A percentile compares a stretch with the other conserved stretches of the same genome.
Evolutionary conservation across 2,888 invertebrate genomes (phyloP).

Genomic region (Tachina fera): DNA sequence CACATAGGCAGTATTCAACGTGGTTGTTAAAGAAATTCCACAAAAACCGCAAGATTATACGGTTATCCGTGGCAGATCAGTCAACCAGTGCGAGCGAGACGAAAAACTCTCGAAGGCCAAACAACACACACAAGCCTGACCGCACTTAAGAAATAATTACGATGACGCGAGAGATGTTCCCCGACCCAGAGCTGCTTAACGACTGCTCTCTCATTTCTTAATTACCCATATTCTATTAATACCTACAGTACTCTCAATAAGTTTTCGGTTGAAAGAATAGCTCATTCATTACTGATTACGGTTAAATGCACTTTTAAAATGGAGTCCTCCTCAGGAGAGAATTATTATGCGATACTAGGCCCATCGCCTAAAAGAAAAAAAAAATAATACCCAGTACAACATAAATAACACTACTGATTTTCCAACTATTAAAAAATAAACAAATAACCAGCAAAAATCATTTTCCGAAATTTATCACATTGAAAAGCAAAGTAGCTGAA

Average conservation of each 20-base stretch:
- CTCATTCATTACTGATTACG: background rate
- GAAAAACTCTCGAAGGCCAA: no score
- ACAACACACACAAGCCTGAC: no score
- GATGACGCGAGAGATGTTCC: no score
- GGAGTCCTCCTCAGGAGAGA: conserved; percentile 2
- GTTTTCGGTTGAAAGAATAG: background rate
- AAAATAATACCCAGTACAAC: background rate
- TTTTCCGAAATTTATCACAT: conserved; percentile 35
- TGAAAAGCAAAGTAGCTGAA: conserved; percentile 26
- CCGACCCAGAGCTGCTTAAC: no score
- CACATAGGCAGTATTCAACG: no score
- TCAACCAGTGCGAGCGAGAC: no score
- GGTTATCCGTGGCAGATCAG: no score
- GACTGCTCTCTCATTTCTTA: background rate
- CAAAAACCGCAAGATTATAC: no score
- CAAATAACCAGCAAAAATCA: background rate
- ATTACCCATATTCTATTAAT: background rate
- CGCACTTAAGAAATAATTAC: no score
- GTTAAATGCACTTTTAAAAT: background rate
- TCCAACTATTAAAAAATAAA: background rate
- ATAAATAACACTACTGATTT: background rate
- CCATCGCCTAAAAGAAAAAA: conserved; percentile 8
- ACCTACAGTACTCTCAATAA: background rate
- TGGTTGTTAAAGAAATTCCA: no score
- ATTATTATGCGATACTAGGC: background rate